Evolutionary conservation across 2,113 vertebrate genomes (phyloP), one percentile per base, ranked within the genome.

Genomic region (Gorsachius goisagi): DNA sequence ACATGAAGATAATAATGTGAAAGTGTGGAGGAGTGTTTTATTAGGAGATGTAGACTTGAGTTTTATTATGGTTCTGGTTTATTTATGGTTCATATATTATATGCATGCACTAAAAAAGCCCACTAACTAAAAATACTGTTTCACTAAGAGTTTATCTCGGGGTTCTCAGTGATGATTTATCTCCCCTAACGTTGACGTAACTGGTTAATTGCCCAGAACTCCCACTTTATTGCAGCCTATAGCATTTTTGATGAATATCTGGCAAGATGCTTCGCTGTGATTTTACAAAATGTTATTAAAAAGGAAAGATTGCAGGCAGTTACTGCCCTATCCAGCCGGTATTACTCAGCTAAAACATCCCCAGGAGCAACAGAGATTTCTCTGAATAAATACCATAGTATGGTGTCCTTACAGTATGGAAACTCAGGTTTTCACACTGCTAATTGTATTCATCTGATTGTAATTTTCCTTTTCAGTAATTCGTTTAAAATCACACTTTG

Each of bases 141-240:
- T 93, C 20, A 12, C 23, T 62, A 20, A 37, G 74, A 60, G 28
- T 72, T 94, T 75, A 73, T 92, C 56, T 85, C 3, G 1, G 59
- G 24, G 78, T 32, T 87, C 44, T 74, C 60, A 64, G 47, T 12
- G 33, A 30, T 67, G 76, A 85, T 91, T 88, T 76, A 86, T 91
- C 59, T 72, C n/a, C 74, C 35, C 64, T 83, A 59, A 81, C 74
- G 41, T 26, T 63, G 83, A 77, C 0, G 1, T 22, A 79, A 93
- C 80, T 32, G 85, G 84, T 92, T 90, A 89, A 55, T 78, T 92
- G 96, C 88, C 88, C 88, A 64, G 58, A 96, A 76, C 32, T 86
- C 52, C 30, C 22, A 64, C 69, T 95, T 90, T 93, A 88, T 80
- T 89, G 75, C 85, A 75, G 73, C 44, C 81, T 58, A 37, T 53